A percentile compares a stretch with the other conserved stretches of the same genome.
Evolutionary conservation across 2,797 vertebrate species (phyloP).

Genomic region (Cheirogaleus major): DNA sequence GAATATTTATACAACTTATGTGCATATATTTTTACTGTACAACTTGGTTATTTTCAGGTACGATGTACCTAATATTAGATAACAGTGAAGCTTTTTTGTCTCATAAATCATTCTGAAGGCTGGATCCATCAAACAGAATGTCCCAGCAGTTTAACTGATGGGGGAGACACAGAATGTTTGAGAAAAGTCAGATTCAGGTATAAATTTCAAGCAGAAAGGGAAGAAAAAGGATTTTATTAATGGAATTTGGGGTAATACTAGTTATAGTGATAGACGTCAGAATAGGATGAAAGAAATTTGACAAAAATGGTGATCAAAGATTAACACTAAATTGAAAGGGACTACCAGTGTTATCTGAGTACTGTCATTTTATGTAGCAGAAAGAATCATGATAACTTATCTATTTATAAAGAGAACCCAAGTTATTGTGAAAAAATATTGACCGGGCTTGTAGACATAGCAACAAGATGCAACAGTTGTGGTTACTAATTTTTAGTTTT

Average conservation of each 20-base stretch:
- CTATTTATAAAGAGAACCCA: constrained; percentile 21
- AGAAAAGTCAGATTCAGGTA: constrained; percentile 30
- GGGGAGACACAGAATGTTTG: not conserved
- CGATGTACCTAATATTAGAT: not conserved
- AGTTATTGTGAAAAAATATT: constrained; percentile 47
- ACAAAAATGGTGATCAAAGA: constrained; percentile 46
- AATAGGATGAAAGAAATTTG: constrained; percentile 48
- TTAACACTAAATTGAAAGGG: not conserved
- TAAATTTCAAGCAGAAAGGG: constrained; percentile 21
- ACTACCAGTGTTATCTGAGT: not conserved
- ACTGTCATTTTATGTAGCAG: not conserved
- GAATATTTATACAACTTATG: constrained; percentile 69
- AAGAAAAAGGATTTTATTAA: constrained; percentile 48
- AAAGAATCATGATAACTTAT: constrained; percentile 34
- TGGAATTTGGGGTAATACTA: constrained; percentile 24
- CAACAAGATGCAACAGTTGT: constrained; percentile 34
- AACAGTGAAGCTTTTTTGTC: not conserved
- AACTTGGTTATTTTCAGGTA: constrained; percentile 45
- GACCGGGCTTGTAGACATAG: not conserved
- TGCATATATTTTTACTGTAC: constrained; percentile 46
- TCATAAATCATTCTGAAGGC: constrained; percentile 45
- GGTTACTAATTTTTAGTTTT: constrained; percentile 38
- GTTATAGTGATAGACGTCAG: constrained; percentile 19
- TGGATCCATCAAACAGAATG: constrained; percentile 46
- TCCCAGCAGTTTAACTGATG: constrained; percentile 33